These are phyloP conservation scores for Chiloscyllium plagiosum DNA, from an alignment of 2,113 vertebrate species.

Conservation along the genomic window DNA sequence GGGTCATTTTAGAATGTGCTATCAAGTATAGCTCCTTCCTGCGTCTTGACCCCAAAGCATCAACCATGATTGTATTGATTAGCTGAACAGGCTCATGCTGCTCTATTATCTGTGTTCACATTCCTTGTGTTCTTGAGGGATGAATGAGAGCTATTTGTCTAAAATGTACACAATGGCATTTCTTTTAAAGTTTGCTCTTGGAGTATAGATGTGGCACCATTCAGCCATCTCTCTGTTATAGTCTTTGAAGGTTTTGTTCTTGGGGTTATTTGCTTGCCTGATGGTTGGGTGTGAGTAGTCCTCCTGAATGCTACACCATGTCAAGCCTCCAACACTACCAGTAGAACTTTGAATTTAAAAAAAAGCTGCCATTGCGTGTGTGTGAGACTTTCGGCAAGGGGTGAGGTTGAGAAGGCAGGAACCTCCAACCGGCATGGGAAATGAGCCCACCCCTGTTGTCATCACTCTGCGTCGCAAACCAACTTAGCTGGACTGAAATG, in stretches of 20 bases:
- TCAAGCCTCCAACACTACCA: background rate
- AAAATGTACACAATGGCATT: too few relatives aligned
- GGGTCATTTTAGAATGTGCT: background rate
- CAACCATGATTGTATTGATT: background rate
- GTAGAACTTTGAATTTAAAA: background rate
- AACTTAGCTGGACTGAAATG: background rate
- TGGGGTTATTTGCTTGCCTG: background rate
- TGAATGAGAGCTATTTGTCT: background rate
- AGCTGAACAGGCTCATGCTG: background rate
- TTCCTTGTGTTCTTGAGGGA: background rate
- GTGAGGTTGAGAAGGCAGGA: too few relatives aligned
- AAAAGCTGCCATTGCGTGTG: too few relatives aligned
- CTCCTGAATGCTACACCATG: background rate
- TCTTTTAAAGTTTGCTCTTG: background rate
- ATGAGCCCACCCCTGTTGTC: too few relatives aligned
- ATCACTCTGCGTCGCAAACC: too few relatives aligned
- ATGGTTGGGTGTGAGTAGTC: background rate
- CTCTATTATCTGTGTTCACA: background rate
- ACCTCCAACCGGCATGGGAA: too few relatives aligned
- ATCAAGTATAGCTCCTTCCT: background rate
- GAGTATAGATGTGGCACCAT: background rate
- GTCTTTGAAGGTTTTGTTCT: too few relatives aligned
- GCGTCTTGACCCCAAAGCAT: background rate
- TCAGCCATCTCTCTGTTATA: background rate
- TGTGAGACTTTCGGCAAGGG: too few relatives aligned